Percentiles rank a stretch among this genome's conserved stretches.
phyloP scores from a whole-genome alignment of 2,888 invertebrate genomes.

The Polietes domitor region DNA sequence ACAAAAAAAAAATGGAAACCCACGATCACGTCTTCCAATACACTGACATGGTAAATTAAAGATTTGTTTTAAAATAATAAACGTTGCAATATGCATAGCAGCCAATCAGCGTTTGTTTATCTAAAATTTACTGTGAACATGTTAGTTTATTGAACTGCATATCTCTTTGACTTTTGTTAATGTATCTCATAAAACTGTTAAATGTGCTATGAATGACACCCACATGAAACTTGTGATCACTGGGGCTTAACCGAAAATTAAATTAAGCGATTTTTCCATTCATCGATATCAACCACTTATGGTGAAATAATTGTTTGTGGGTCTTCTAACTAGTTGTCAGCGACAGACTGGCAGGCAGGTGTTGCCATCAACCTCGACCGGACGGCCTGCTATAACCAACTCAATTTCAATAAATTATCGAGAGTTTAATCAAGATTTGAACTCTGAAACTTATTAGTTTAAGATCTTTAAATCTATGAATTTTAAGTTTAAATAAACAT shows the following conservation, averaged over 20 bases:
- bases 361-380: neutral
- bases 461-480: neutral
- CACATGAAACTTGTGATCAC: neutral
- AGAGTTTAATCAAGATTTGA: neutral
- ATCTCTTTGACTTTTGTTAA: neutral
- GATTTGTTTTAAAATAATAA: slow-evolving; percentile 1
- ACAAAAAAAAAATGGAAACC: neutral
- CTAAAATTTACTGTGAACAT: neutral
- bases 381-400: neutral
- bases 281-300: neutral
- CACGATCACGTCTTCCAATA: neutral
- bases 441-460: neutral
- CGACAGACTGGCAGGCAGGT: neutral
- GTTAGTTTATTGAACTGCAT: slow-evolving; percentile 18
- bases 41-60: neutral
- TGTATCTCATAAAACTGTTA: neutral
- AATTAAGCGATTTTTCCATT: neutral
- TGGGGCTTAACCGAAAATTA: neutral
- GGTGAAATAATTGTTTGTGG: neutral
- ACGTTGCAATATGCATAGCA: neutral
- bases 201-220: slow-evolving; percentile 1
- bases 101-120: neutral
- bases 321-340: neutral
- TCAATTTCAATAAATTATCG: neutral
- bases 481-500: neutral